Conservation (phyloP, 2,888 invertebrate species). For the Siphonodentalium dalli region DNA sequence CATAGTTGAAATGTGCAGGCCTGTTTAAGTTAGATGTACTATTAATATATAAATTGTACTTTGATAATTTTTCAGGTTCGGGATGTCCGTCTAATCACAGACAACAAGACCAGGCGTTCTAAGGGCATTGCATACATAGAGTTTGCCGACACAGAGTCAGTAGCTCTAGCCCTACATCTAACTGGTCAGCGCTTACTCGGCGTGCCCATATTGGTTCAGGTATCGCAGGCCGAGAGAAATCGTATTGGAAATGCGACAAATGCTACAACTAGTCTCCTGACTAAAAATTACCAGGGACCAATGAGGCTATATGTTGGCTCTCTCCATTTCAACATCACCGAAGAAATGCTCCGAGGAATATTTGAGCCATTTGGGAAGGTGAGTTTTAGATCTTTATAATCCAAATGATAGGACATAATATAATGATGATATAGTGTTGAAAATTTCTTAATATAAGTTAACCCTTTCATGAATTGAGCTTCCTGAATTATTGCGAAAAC, state of each 20-base stretch:
- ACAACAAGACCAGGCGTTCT: slow-evolving; percentile 97
- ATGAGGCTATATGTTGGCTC: slow-evolving; percentile 98
- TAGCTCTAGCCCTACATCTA: slow-evolving; percentile 91
- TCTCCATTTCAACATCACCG: slow-evolving; percentile 96
- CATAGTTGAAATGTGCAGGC: too few relatives aligned
- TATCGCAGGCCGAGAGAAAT: slow-evolving; percentile 87
- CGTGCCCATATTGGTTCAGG: slow-evolving; percentile 97
- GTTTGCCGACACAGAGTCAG: slow-evolving; percentile 97
- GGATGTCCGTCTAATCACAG: slow-evolving; percentile 97
- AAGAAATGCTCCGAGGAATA: slow-evolving; percentile 97
- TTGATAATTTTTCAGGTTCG: slow-evolving; percentile 69
- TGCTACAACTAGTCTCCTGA: slow-evolving; percentile 44
- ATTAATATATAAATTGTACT: neutral
- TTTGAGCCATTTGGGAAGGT: slow-evolving; percentile 97
- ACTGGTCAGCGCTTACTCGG: slow-evolving; percentile 95
- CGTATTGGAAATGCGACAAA: slow-evolving; percentile 63
- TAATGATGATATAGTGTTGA: too few relatives aligned
- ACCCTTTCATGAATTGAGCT: too few relatives aligned
- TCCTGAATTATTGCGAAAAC: too few relatives aligned
- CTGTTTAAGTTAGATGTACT: too few relatives aligned
- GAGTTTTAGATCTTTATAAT: slow-evolving; percentile 16
- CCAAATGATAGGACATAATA: too few relatives aligned
- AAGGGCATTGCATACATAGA: slow-evolving; percentile 99
- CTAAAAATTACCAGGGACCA: slow-evolving; percentile 75
- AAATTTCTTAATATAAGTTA: too few relatives aligned